Evolutionary conservation across 2,888 invertebrate species (phyloP), one percentile per base, ranked within the genome.

Genomic region (Drosophila affinis): DNA sequence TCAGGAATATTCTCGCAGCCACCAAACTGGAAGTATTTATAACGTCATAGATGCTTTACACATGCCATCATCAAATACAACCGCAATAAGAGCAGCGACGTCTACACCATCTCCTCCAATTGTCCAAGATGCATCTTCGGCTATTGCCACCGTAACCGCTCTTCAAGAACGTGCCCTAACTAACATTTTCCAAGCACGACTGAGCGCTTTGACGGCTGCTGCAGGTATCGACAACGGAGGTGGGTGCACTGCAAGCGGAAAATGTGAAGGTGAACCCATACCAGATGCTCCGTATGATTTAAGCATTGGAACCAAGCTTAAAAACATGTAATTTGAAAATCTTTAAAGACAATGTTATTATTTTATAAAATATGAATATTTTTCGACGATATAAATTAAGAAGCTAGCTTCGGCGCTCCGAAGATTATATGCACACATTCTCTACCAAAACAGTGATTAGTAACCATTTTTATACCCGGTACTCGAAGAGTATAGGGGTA

Each of bases 211-310:
- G 14, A 81, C 83, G 9, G 81, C 77, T 2, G 87, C 77, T 5
- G 75, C 71, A 7, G 74, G 78, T 6, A 64, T 74, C 18, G 54
- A 62, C 27, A 49, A 46, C 18, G 65, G 54, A 24, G 48, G 54
- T 53, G 56, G 47, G n/a, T 7, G 32, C 53, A 27, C 9, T 49
- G 21, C 46, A 4, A 68, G 48, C n/a, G 57, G 71, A 18, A 72
- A 63, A 45, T 39, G 56, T 56, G 72, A 77, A 52, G 59, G 46
- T 27, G 59, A 72, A 14, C 46, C 73, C 2, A 52, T 72, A 17
- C 51, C 76, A 12, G 91, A 90, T 62, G 81, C 78, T 10, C 90
- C 90, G n/a, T 90, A 81, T 60, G 90, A 90, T 57, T 73, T 90
- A 44, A 90, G 88, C 73, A 81, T 89, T 69, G 85, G 88, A 67